These are phyloP conservation scores for Sebastes nivosus DNA, from an alignment of 2,797 vertebrate species.

Conservation along the genomic window DNA sequence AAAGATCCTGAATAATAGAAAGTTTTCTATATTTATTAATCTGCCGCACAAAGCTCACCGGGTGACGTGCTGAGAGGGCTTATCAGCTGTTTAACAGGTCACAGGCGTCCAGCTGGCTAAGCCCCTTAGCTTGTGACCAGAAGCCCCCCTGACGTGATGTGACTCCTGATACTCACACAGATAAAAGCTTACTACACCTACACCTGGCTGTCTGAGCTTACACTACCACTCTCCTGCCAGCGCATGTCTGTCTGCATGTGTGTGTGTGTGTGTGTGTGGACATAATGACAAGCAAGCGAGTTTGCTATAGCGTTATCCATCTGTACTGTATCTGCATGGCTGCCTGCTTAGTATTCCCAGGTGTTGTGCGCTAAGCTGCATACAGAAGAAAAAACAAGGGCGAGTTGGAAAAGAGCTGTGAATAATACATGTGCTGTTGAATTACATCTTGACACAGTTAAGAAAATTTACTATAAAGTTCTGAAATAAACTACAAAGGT, in stretches of 20 bases:
- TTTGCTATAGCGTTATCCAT: constrained; percentile 45
- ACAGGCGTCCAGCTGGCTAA: constrained; percentile 65
- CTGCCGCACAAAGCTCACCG: constrained; percentile 26
- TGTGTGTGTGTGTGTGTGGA: not conserved
- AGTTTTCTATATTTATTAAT: constrained; percentile 33
- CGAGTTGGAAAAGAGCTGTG: constrained; percentile 40
- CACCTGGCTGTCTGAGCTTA: constrained; percentile 29
- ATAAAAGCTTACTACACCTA: constrained; percentile 46
- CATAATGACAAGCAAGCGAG: constrained; percentile 32
- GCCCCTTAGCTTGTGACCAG: constrained; percentile 69
- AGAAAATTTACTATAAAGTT: constrained; percentile 30
- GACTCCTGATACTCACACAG: constrained; percentile 60
- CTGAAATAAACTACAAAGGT: constrained; percentile 1
- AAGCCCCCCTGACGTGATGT: constrained; percentile 58
- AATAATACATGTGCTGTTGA: constrained; percentile 65
- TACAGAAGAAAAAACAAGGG: constrained; percentile 51
- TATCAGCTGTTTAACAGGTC: constrained; percentile 72
- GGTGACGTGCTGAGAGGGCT: constrained; percentile 55
- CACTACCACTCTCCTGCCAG: constrained; percentile 8
- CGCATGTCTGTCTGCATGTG: not conserved
- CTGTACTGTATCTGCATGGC: constrained; percentile 51
- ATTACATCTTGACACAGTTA: constrained; percentile 56
- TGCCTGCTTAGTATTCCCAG: constrained; percentile 63
- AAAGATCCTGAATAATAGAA: constrained; percentile 15
- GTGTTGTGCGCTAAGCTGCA: constrained; percentile 42